These are phyloP conservation scores for Melanostoma scalare DNA, from an alignment of 2,888 invertebrate genomes.

Conservation along the genomic window DNA sequence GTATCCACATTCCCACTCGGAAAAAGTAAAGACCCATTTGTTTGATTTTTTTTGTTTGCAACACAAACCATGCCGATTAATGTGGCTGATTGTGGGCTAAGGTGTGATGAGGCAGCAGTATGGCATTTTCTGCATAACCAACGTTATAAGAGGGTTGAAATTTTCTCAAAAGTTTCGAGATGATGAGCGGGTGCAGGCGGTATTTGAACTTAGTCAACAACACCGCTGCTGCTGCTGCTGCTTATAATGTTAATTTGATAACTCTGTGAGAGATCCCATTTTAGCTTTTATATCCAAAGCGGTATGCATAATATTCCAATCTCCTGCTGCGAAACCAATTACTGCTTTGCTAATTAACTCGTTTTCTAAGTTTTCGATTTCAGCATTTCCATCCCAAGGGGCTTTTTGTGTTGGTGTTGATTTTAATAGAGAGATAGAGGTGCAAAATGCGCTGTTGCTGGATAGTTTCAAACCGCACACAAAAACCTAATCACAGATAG, in stretches of 20 bases:
- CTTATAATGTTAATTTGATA: conserved; percentile 71
- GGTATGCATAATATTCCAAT: conserved; percentile 61
- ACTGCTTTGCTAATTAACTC: conserved; percentile 70
- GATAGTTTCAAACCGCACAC: too few relatives aligned
- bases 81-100: conserved; percentile 19
- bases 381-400: conserved; percentile 28
- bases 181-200: conserved; percentile 9
- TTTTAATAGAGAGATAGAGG: conserved; percentile 24
- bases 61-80: conserved; percentile 11
- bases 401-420: not conserved
- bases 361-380: conserved; percentile 64
- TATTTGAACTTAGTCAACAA: conserved; percentile 38
- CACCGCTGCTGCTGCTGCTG: conserved; percentile 21
- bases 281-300: conserved; percentile 27
- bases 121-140: conserved; percentile 24
- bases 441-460: too few relatives aligned
- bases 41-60: not conserved
- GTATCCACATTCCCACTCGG: not conserved
- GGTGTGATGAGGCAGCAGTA: conserved; percentile 27
- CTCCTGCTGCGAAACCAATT: conserved; percentile 67
- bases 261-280: conserved; percentile 55
- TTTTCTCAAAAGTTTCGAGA: conserved; percentile 31
- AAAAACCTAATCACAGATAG: conserved; percentile 50
- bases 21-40: conserved; percentile 6
- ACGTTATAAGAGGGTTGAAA: conserved; percentile 25